These are phyloP conservation scores for Ascidia mentula DNA, from an alignment of 23 tunicate genomes.

Conservation along the genomic window DNA sequence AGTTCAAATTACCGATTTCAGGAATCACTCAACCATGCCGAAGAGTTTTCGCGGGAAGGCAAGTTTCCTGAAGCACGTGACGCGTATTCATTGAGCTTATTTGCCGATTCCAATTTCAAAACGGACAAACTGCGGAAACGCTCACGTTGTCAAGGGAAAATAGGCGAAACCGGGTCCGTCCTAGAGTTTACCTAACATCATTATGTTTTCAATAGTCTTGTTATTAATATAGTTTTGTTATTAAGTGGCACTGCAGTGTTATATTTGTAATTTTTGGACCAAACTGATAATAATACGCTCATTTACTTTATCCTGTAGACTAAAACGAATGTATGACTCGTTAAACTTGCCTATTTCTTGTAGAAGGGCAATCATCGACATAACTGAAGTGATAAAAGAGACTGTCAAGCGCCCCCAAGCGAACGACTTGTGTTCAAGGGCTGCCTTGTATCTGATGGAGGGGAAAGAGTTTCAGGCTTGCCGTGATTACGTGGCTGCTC, in stretches of 20 bases:
- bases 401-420: slow-evolving; percentile 31
- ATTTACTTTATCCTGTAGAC: too few relatives aligned
- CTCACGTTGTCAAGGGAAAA: slow-evolving; percentile 41
- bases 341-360: too few relatives aligned
- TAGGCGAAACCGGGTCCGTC: slow-evolving; percentile 55
- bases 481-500: slow-evolving; percentile 63
- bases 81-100: slow-evolving; percentile 48
- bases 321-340: too few relatives aligned
- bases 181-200: too few relatives aligned
- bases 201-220: too few relatives aligned
- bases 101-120: slow-evolving; percentile 46
- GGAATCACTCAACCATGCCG: slow-evolving; percentile 68
- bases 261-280: too few relatives aligned
- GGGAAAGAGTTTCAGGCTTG: slow-evolving; percentile 70
- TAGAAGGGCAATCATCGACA: slow-evolving; percentile 72
- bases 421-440: slow-evolving; percentile 66
- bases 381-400: slow-evolving; percentile 64
- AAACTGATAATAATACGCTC: too few relatives aligned
- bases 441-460: slow-evolving; percentile 40
- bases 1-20: too few relatives aligned
- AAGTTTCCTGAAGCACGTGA: slow-evolving; percentile 60
- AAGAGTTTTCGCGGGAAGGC: slow-evolving; percentile 24
- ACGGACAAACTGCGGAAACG: slow-evolving; percentile 63
- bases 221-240: too few relatives aligned
- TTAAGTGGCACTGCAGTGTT: too few relatives aligned